phyloP scores from a whole-genome alignment of 2,113 vertebrate genomes.

The Prionailurus bengalensis region DNA sequence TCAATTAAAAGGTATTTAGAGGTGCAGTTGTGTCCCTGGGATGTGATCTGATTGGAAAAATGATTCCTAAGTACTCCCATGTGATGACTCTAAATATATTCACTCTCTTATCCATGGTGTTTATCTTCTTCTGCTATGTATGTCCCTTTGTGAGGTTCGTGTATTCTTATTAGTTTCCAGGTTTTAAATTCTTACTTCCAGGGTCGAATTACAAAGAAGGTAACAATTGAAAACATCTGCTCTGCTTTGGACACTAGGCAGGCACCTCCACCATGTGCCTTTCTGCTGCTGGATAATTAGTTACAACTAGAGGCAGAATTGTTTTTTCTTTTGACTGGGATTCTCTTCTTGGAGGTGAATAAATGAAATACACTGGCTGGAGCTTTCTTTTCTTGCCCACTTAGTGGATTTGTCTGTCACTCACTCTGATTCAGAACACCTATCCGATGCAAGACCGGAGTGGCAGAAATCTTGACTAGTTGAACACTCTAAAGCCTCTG shows the following conservation, averaged over 20 bases:
- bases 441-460: neutral
- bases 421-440: conserved; percentile 6
- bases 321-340: conserved; percentile 56
- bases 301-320: conserved; percentile 35
- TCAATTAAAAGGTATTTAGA: conserved; percentile 35
- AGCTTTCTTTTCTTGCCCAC: neutral
- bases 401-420: neutral
- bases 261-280: neutral
- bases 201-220: conserved; percentile 74
- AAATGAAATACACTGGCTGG: neutral
- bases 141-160: conserved; percentile 61
- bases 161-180: conserved; percentile 59
- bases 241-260: conserved; percentile 43
- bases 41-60: conserved; percentile 40
- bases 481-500: neutral
- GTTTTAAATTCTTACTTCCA: conserved; percentile 75
- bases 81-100: neutral
- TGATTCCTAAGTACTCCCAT: conserved; percentile 35
- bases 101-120: neutral
- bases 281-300: conserved; percentile 61
- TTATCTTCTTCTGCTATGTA: neutral
- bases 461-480: conserved; percentile 21
- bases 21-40: neutral
- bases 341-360: conserved; percentile 23
- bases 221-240: conserved; percentile 74